Conservation (phyloP, 30 jellyfish, hydroid and myxozoan species). For the Sanderia malayensis region DNA sequence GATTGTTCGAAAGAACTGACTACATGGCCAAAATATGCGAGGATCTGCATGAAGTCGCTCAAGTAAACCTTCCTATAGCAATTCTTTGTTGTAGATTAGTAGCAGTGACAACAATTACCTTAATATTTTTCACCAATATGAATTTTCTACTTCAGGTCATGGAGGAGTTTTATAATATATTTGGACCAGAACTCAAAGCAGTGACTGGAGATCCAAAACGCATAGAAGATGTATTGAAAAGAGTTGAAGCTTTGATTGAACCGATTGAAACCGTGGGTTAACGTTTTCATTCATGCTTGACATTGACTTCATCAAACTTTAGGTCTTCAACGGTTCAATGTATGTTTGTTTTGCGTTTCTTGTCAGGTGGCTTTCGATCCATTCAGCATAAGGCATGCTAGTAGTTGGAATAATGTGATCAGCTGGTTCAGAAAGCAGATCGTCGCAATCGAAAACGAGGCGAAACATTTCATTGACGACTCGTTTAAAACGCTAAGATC, state of each 20-base stretch:
- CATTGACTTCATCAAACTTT: not conserved
- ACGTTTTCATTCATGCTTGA: not conserved
- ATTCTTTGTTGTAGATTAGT: too few species aligned
- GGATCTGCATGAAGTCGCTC: conserved; percentile 89
- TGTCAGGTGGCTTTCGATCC: conserved; percentile 92
- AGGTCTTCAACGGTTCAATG: not conserved
- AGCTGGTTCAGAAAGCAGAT: conserved; percentile 92
- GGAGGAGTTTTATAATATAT: conserved; percentile 93
- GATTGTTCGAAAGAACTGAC: conserved; percentile 93
- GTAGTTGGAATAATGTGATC: conserved; percentile 82
- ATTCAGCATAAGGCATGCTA: conserved; percentile 77
- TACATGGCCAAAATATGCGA: conserved; percentile 98
- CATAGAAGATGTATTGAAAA: conserved; percentile 84
- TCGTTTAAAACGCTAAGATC: conserved; percentile 88
- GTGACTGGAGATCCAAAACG: conserved; percentile 98
- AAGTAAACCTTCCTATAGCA: too few species aligned
- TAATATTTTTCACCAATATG: not conserved
- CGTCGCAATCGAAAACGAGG: conserved; percentile 92
- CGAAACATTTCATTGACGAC: conserved; percentile 94
- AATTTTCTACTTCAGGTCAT: conserved; percentile 57
- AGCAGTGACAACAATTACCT: not conserved
- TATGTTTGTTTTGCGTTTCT: not conserved
- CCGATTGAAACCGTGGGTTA: conserved; percentile 88
- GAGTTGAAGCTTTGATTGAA: conserved; percentile 83
- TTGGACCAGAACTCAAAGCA: conserved; percentile 95